Conservation (phyloP, 2,113 vertebrate species). For the Tragelaphus strepsiceros region DNA sequence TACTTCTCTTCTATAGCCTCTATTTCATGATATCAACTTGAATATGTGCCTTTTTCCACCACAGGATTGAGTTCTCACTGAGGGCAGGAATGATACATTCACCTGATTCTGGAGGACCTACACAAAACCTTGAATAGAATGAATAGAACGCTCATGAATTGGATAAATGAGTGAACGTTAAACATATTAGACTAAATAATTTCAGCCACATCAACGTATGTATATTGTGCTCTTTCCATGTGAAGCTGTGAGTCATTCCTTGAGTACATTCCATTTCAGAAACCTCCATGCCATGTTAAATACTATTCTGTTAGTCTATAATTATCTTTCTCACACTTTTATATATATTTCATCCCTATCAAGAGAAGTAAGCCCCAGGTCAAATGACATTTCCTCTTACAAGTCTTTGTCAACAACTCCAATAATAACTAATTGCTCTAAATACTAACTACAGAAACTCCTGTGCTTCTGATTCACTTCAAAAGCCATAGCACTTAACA, state of each 20-base stretch:
- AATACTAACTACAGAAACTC: not conserved
- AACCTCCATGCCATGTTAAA: not conserved
- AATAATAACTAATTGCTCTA: conserved; percentile 1
- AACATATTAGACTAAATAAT: not conserved
- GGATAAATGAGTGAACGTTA: not conserved
- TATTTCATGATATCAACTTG: not conserved
- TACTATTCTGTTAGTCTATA: not conserved
- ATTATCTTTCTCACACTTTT: not conserved
- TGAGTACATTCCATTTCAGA: not conserved
- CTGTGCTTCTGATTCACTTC: not conserved
- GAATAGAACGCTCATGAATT: not conserved
- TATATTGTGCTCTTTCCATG: not conserved
- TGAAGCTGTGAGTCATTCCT: not conserved
- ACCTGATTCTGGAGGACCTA: not conserved
- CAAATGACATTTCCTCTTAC: not conserved
- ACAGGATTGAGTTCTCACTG: not conserved
- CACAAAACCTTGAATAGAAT: not conserved
- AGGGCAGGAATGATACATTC: not conserved
- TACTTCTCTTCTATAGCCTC: not conserved
- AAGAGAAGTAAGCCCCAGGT: not conserved
- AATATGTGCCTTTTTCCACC: not conserved
- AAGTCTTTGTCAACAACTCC: not conserved
- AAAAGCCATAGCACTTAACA: conserved; percentile 9
- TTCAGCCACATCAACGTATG: not conserved
- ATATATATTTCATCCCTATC: not conserved